Evolutionary conservation across 1,140 invertebrate genomes (phyloP).

Genomic region (Ridgeia piscesae): DNA sequence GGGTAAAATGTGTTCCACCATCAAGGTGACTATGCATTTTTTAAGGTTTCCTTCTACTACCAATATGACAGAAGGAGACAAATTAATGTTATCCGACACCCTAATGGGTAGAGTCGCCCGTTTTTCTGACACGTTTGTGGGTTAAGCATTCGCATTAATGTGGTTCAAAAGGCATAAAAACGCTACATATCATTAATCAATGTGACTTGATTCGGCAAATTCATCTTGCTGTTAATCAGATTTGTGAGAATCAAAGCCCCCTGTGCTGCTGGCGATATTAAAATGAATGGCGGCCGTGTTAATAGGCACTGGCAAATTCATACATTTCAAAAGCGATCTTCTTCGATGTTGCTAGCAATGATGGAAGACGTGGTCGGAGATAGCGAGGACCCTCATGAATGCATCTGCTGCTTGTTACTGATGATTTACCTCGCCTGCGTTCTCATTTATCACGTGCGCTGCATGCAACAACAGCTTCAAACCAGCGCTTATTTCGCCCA

Average conservation of each 20-base stretch:
- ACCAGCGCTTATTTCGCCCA: background rate
- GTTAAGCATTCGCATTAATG: background rate
- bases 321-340: background rate
- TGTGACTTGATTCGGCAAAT: background rate
- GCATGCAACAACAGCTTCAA: background rate
- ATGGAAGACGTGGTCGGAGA: background rate
- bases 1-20: background rate
- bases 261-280: background rate
- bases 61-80: background rate
- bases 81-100: background rate
- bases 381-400: background rate
- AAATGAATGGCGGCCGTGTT: background rate
- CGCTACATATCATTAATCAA: slow-evolving; percentile 1
- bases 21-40: background rate
- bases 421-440: background rate
- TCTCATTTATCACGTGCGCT: background rate
- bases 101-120: background rate
- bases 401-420: background rate
- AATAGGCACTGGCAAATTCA: background rate
- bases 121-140: background rate
- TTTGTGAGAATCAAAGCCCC: background rate
- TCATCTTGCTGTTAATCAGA: background rate
- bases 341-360: background rate
- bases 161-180: slow-evolving; percentile 6
- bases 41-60: background rate